Evolutionary conservation across 1,140 invertebrate genomes (phyloP), one percentile per base, ranked within the genome.

Genomic region (Chionoecetes opilio): DNA sequence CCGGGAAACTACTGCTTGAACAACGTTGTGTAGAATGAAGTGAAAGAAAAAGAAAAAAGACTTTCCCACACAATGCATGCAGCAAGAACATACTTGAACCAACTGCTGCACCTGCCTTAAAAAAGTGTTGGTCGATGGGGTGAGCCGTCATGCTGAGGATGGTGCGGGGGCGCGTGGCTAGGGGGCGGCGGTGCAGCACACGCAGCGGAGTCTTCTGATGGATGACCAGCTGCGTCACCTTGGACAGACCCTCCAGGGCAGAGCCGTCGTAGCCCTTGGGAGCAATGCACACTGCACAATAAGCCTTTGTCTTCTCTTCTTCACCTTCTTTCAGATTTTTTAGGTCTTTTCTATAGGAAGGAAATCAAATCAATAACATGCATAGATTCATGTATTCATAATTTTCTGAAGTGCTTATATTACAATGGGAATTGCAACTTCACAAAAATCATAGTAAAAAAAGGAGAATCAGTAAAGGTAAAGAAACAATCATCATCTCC

Each of bases 271-370:
- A 91, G 11, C 93, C 95, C 37, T 94, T 82, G 11, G 35, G 34
- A 26, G 91, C 82, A 63, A 96, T 46, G 46, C 96, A 95, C 0
- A 99, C 96, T 0, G 98, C 98, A 95, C 97, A 97, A 97, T 99
- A 99, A 11, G 97, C 98, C 97, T 99, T 99, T 26, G 97, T 98
- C 97, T 99, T 99, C 31, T 97, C 97, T 96, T 99, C 98, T 97
- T 99, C 99, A 11, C 99, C 99, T 96, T 98, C 97, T 97, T 99
- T 99, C 11, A 99, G 97, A 86, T 97, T 97, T 1, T 97, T 97
- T 31, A 98, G 97, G 91, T 98, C 97, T 32, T 98, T 97, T 96
- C 98, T 98, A 96, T 92, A 97, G 97, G 96, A 96, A 96, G 92
- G 90, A 95, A 53, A 95, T 96, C 35, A 86, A 93, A 90, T 38